Evolutionary conservation across 2,797 vertebrate genomes (phyloP).

Genomic region (Apogon hyalosoma): DNA sequence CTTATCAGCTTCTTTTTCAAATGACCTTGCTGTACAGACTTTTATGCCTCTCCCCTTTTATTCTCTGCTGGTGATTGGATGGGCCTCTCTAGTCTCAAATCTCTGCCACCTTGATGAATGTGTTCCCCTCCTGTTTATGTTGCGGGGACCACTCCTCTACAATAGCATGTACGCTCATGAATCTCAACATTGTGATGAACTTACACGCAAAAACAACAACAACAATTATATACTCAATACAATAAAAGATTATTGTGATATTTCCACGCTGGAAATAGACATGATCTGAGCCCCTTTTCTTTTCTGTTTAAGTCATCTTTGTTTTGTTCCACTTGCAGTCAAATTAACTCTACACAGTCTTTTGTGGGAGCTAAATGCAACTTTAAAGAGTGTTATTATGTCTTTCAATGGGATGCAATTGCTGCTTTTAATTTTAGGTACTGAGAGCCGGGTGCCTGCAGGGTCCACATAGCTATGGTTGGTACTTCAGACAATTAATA

Average conservation of each 20-base stretch:
- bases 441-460: conserved; percentile 60
- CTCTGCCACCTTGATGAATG: conserved; percentile 78
- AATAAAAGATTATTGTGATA: background rate
- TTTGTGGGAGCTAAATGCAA: conserved; percentile 62
- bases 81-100: conserved; percentile 73
- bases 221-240: background rate
- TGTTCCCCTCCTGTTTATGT: conserved; percentile 68
- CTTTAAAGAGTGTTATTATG: conserved; percentile 69
- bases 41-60: conserved; percentile 72
- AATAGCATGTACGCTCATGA: conserved; percentile 41
- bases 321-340: conserved; percentile 22
- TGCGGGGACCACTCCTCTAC: conserved; percentile 53
- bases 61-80: conserved; percentile 74
- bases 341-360: conserved; percentile 48
- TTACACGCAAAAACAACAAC: background rate
- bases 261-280: background rate
- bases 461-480: conserved; percentile 68
- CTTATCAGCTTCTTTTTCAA: conserved; percentile 79
- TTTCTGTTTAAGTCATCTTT: conserved; percentile 4
- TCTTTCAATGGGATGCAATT: conserved; percentile 68
- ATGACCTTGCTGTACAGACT: conserved; percentile 77
- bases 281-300: background rate
- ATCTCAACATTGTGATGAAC: conserved; percentile 49
- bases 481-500: conserved; percentile 78
- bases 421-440: conserved; percentile 74